Conservation (phyloP, 2,888 invertebrate genomes). For the Apotomis capreana region DNA sequence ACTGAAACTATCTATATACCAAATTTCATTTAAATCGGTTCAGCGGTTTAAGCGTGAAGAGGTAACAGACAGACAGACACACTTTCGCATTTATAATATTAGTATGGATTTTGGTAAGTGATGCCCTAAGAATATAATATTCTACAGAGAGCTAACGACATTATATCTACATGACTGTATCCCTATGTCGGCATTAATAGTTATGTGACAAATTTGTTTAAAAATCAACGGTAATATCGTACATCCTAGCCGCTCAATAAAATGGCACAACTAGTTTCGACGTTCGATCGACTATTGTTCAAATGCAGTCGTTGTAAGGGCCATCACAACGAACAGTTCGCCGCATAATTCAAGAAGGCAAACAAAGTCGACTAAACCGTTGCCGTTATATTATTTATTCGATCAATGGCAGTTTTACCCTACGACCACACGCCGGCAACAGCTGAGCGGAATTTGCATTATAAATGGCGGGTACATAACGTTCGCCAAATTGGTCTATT, state of each 20-base stretch:
- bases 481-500: constrained; percentile 50
- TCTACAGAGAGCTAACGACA: too few species aligned
- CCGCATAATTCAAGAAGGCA: constrained; percentile 52
- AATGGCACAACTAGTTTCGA: constrained; percentile 4
- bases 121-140: too few species aligned
- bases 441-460: constrained; percentile 66
- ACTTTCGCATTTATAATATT: too few species aligned
- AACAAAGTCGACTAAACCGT: constrained; percentile 41
- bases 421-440: constrained; percentile 51
- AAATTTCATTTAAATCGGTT: too few species aligned
- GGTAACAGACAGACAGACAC: too few species aligned
- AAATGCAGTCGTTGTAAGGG: constrained; percentile 4
- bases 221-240: too few species aligned
- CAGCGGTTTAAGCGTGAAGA: too few species aligned
- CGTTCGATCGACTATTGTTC: constrained; percentile 1
- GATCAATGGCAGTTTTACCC: constrained; percentile 49
- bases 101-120: too few species aligned
- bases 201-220: too few species aligned
- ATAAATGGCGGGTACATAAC: constrained; percentile 60
- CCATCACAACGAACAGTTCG: constrained; percentile 35
- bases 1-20: too few species aligned
- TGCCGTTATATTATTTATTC: constrained; percentile 53
- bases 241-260: background rate
- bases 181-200: too few species aligned
- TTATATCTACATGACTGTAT: too few species aligned